Evolutionary conservation across 2,797 vertebrate species (phyloP).

Genomic region (Pangasius larnaudii): DNA sequence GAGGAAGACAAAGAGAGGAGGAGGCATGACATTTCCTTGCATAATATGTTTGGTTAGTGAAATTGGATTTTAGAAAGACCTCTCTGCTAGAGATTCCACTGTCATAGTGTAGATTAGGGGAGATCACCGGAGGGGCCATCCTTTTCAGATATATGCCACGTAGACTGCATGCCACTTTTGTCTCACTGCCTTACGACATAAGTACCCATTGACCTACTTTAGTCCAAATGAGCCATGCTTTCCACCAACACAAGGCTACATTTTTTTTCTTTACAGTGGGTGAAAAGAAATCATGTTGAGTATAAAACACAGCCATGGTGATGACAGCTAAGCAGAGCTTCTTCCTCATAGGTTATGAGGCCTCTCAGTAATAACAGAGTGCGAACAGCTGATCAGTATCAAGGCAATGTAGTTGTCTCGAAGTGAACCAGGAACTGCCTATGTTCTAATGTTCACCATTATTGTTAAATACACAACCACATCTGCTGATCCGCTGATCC

Average conservation of each 20-base stretch:
- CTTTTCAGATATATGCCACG: not conserved
- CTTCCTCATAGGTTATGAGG: not conserved
- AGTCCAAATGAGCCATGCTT: slow-evolving; percentile 43
- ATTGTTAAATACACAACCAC: slow-evolving; percentile 15
- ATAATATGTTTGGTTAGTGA: slow-evolving; percentile 4
- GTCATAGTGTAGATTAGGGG: not conserved
- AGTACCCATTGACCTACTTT: slow-evolving; percentile 57
- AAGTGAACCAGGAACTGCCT: not conserved
- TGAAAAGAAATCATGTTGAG: slow-evolving; percentile 25
- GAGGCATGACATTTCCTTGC: not conserved
- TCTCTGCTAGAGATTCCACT: not conserved
- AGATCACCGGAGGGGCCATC: too few species aligned
- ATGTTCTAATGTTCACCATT: not conserved
- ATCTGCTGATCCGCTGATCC: slow-evolving; percentile 6
- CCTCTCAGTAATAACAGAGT: not conserved
- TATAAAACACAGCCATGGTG: not conserved
- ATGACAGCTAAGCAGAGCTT: not conserved
- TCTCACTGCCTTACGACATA: slow-evolving; percentile 37
- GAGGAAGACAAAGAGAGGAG: not conserved
- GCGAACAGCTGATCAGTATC: slow-evolving; percentile 4
- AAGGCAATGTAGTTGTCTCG: not conserved
- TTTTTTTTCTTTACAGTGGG: slow-evolving; percentile 15
- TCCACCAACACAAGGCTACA: slow-evolving; percentile 20
- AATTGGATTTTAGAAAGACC: not conserved
- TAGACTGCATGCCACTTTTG: slow-evolving; percentile 31